Evolutionary conservation across 2,113 vertebrate genomes (phyloP), one percentile per base, ranked within the genome.

Genomic region (Puntigrus tetrazona): DNA sequence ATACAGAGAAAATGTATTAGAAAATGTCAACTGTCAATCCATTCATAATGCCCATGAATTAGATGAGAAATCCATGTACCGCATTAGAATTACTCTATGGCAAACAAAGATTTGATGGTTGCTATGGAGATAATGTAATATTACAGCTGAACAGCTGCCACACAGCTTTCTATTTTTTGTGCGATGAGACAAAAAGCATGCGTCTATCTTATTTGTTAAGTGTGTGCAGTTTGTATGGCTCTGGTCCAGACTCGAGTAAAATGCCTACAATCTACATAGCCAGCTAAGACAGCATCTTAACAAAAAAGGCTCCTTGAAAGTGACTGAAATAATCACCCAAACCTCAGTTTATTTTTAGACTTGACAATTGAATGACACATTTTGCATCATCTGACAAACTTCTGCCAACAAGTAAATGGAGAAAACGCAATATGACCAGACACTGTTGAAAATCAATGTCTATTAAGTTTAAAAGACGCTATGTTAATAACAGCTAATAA

Each of bases 21-120:
- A 27, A 67, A 87, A 84, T 87, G 86, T 81, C 86, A 87, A 67
- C 67, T 84, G 86, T 65, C 86, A 87, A 84, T 84, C 81, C 57
- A 27, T 63, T 50, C 14, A 65, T 45, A 80, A 65, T 65, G n/a
- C 52, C 18, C 22, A 31, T 85, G 25, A 36, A 50, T 70, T 47
- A 52, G 6, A 85, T 57, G 70, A 81, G 50, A 61, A 72, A 80
- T 45, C 11, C 8, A n/a, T 27, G 16, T 8, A 5, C 38, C 63
- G 45, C 63, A 55, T 29, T 72, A 22, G 25, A 65, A 38, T 55
- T 31, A 5, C 25, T 63, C 45, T 59, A 36, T 11, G 47, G 18
- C 31, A 47, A 67, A 70, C 38, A 77, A 7, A 67, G 43, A 81
- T 75, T 50, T 74, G 47, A 84, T 18, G 63, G 59, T 57, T 84